Base-by-base conservation (phyloP, 2,888 invertebrate genomes). In the Calameuta idolon region DNA sequence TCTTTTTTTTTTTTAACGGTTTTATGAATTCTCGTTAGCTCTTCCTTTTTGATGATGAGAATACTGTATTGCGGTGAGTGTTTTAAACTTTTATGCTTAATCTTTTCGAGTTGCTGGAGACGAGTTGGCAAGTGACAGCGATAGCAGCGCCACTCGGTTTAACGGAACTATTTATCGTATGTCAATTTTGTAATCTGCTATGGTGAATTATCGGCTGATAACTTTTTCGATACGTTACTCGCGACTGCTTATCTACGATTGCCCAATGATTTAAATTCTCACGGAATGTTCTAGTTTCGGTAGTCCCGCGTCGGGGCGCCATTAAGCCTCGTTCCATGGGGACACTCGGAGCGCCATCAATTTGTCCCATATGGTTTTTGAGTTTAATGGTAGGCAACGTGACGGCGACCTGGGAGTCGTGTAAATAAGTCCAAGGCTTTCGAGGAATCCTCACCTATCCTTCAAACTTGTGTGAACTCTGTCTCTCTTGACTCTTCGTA, bases 401-500 rank as follows among this genome's bases (percentile, higher is more conserved):
- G 68, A 37, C 69, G 12, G 12, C 74, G 76, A 74, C 55, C 73
- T 69, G 34, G 30, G 69, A 77, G 37, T 69, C 79, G 71, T 77
- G 80, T 77, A 80, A 81, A 81, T 71, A 77, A 75, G 74, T 80
- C 76, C 80, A 80, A 80, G 80, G 80, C 73, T 78, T 80, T 80
- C 80, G 68, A 75, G 80, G 78, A 80, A 81, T 78, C 69, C 76
- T 74, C 77, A 76, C 79, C 77, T 73, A 55, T 55, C 55, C 55
- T 55, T 55, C 23, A 23, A 55, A 55, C 55, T 55, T 55, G 9
- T 23, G 55, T 55, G 55, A 23, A 55, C 55, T 55, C 55, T 23
- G 55, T 55, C 23, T 55, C 55, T 23, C 55, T 23, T 55, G 55
- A 55, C 55, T 55, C 23, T 55, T 9, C 55, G 5, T 23, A 55